A percentile compares a stretch with the other conserved stretches of the same genome.
These are phyloP conservation scores for Euwallacea fornicatus DNA, from an alignment of 1,140 invertebrate species.

Conservation along the genomic window DNA sequence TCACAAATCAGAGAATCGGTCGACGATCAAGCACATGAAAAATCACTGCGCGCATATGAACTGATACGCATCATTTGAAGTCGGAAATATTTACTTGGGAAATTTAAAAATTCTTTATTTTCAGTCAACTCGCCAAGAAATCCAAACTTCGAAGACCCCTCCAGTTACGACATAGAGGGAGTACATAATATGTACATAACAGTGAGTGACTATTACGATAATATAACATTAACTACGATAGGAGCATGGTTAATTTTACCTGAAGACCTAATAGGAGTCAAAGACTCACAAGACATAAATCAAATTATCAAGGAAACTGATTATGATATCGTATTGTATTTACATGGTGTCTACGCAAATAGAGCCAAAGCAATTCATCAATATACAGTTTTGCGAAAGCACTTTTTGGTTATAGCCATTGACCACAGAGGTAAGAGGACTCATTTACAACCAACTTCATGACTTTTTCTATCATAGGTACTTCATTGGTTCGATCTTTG, in stretches of 20 bases:
- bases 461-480: too few relatives aligned
- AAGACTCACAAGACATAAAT: slow-evolving; percentile 20
- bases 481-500: too few relatives aligned
- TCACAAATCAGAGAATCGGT: too few relatives aligned
- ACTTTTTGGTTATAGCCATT: slow-evolving; percentile 78
- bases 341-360: slow-evolving; percentile 47
- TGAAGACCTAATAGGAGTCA: slow-evolving; percentile 36
- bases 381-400: slow-evolving; percentile 42
- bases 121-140: slow-evolving; percentile 29
- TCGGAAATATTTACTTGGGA: too few relatives aligned
- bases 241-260: slow-evolving; percentile 47
- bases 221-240: slow-evolving; percentile 34
- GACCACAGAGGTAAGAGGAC: slow-evolving; percentile 76
- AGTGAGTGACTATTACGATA: slow-evolving; percentile 32
- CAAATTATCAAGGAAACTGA: slow-evolving; percentile 31
- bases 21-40: too few relatives aligned
- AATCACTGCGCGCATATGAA: too few relatives aligned
- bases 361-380: slow-evolving; percentile 36
- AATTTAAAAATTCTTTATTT: too few relatives aligned
- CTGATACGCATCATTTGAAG: too few relatives aligned
- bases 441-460: too few relatives aligned
- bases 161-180: slow-evolving; percentile 36
- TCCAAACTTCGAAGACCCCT: slow-evolving; percentile 38
- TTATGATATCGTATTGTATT: slow-evolving; percentile 43
- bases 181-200: slow-evolving; percentile 45